Evolutionary conservation across 2,888 invertebrate genomes (phyloP).

Genomic region (Mantis religiosa): DNA sequence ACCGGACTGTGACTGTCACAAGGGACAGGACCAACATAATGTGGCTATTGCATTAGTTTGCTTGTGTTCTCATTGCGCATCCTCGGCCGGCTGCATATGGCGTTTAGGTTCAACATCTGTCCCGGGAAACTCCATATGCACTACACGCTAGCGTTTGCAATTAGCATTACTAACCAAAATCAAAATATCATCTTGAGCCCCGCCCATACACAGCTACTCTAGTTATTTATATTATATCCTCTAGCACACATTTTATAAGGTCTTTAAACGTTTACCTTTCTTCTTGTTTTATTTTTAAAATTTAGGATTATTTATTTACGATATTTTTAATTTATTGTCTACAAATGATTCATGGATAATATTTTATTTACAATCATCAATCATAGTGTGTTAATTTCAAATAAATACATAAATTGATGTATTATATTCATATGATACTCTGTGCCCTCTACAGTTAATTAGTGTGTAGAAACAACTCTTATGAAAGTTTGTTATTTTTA

Average conservation of each 20-base stretch:
- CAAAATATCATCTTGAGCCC: background rate
- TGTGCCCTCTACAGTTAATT: too few relatives aligned
- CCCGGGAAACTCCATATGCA: background rate
- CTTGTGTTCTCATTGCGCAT: background rate
- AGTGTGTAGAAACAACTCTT: too few relatives aligned
- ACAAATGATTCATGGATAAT: too few relatives aligned
- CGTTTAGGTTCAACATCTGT: background rate
- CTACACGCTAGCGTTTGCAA: background rate
- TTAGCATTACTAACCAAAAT: background rate
- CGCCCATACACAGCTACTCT: too few relatives aligned
- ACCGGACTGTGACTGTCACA: background rate
- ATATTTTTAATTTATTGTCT: too few relatives aligned
- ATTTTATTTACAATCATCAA: too few relatives aligned
- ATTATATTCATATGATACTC: too few relatives aligned
- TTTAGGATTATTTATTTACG: too few relatives aligned
- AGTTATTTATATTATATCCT: background rate
- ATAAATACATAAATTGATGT: too few relatives aligned
- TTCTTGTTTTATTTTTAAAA: too few relatives aligned
- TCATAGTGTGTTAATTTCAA: too few relatives aligned
- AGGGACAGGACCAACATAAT: background rate
- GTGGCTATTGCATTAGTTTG: background rate
- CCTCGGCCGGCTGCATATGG: background rate
- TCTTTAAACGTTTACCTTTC: background rate
- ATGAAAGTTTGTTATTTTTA: too few relatives aligned
- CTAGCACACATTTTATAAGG: background rate